Conservation (phyloP, 2,113 vertebrate species). For the Orthonyx spaldingii region DNA sequence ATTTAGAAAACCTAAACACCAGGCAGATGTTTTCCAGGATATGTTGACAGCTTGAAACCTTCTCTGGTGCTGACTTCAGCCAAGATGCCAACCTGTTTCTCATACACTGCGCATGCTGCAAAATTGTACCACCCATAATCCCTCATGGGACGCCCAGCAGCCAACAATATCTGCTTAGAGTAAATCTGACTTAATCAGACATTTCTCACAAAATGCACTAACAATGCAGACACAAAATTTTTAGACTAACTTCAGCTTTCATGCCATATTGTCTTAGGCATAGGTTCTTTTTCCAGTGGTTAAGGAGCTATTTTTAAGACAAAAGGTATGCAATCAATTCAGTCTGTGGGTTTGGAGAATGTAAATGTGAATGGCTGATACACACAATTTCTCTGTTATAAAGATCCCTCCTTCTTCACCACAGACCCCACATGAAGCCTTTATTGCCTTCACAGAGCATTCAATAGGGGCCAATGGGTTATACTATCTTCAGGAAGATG, state of each 20-base stretch:
- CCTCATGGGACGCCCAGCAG: neutral
- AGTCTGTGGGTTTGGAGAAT: neutral
- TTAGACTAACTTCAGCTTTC: neutral
- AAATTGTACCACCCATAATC: neutral
- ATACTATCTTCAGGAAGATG: neutral
- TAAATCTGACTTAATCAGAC: neutral
- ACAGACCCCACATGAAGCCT: neutral
- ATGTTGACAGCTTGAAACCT: neutral
- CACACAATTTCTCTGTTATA: neutral
- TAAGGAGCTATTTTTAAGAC: constrained; percentile 46
- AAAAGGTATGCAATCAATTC: neutral
- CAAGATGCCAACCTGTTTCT: neutral
- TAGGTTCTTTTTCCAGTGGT: neutral
- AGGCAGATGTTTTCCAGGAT: neutral
- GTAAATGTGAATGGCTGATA: neutral
- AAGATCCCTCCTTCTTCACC: neutral
- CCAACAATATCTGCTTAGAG: neutral
- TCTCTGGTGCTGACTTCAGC: neutral
- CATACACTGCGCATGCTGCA: accelerated
- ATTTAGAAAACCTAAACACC: neutral
- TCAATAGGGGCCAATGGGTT: neutral
- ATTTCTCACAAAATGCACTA: neutral
- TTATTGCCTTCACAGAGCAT: neutral
- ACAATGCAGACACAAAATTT: neutral
- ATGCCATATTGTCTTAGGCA: neutral